Conservation (phyloP, 2,797 vertebrate species). For the Lates japonicus region DNA sequence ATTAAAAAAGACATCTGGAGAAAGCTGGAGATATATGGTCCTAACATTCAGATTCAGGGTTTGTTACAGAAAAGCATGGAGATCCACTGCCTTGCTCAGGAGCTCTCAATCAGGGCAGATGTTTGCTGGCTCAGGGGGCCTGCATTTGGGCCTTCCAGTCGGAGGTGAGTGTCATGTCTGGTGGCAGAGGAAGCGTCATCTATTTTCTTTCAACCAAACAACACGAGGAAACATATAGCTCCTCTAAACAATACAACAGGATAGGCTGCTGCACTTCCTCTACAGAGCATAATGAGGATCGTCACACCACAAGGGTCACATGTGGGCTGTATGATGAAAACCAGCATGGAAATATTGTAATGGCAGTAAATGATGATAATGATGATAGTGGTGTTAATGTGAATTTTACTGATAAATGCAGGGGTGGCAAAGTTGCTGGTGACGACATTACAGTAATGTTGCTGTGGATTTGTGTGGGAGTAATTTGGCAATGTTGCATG, state of each 20-base stretch:
- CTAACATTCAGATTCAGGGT: background rate
- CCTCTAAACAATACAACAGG: slow-evolving; percentile 63
- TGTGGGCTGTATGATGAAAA: slow-evolving; percentile 2
- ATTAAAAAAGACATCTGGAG: slow-evolving; percentile 3
- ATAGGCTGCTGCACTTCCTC: slow-evolving; percentile 60
- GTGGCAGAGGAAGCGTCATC: slow-evolving; percentile 35
- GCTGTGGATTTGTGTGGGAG: slow-evolving; percentile 3
- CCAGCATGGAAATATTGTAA: background rate
- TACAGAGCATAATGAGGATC: slow-evolving; percentile 21
- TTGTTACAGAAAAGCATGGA: background rate
- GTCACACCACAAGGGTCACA: slow-evolving; percentile 16
- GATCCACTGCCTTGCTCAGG: background rate
- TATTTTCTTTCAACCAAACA: slow-evolving; percentile 29
- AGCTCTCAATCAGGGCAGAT: background rate
- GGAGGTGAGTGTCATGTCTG: slow-evolving; percentile 16
- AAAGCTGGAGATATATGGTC: background rate
- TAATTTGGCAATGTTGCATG: background rate
- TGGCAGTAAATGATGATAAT: background rate
- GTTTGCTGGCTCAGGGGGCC: background rate
- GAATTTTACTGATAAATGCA: background rate
- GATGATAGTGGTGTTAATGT: background rate
- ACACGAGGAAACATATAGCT: slow-evolving; percentile 58
- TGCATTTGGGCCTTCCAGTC: background rate
- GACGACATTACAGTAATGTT: background rate
- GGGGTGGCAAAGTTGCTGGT: background rate